Conservation (phyloP, 2,113 vertebrate genomes). For the Austrofundulus limnaeus region DNA sequence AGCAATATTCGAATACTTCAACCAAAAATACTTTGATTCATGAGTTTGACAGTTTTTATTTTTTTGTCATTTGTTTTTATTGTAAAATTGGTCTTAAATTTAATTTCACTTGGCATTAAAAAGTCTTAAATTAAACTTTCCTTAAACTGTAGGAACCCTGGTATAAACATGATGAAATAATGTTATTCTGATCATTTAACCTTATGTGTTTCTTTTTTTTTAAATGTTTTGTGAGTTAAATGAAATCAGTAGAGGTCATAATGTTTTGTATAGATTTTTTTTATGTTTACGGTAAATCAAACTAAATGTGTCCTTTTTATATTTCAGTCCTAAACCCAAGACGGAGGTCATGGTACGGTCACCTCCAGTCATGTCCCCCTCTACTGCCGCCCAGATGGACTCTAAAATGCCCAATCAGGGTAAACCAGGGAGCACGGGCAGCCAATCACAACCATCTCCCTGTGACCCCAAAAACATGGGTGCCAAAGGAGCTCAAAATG, state of each 20-base stretch:
- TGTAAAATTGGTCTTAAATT: no score
- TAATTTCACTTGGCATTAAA: no score
- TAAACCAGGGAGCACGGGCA: conserved; percentile 93
- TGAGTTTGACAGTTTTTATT: no score
- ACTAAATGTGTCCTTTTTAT: conserved; percentile 19
- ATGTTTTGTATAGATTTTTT: no score
- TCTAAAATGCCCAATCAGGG: conserved; percentile 99
- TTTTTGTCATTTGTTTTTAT: no score
- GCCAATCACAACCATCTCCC: conserved; percentile 96
- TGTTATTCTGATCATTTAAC: not conserved
- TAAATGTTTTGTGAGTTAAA: not conserved
- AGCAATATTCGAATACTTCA: no score
- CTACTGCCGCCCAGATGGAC: conserved; percentile 97
- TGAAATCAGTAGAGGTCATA: not conserved
- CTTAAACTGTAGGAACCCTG: no score
- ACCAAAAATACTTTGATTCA: no score
- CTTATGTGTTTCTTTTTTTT: not conserved
- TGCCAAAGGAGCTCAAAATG: conserved; percentile 84
- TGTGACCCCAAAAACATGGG: conserved; percentile 90
- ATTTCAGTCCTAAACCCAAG: conserved; percentile 96
- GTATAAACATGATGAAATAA: no score
- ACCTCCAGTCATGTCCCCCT: conserved; percentile 98
- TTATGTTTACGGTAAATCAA: not conserved
- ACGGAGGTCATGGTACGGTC: conserved; percentile 99
- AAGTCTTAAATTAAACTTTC: no score